phyloP scores from a whole-genome alignment of 2,113 vertebrate species.

The Cisticola juncidis region DNA sequence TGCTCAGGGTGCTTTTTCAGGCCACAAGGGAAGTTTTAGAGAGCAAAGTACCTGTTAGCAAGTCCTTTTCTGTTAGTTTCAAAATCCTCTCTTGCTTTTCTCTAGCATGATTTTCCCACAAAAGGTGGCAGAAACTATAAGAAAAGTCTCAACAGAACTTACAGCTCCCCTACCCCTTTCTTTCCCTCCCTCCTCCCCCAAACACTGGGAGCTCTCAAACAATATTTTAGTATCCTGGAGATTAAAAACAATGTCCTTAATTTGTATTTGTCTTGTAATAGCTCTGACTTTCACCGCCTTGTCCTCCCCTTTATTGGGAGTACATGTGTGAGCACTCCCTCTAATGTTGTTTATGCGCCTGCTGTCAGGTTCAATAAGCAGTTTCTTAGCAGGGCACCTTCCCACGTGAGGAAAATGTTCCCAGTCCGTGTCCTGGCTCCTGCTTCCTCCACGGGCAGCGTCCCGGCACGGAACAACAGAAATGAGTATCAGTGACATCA shows the following conservation, averaged over 20 bases:
- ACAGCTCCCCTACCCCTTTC: background rate
- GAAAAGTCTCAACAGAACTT: background rate
- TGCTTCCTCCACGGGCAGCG: background rate
- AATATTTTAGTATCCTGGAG: background rate
- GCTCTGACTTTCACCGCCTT: conserved; percentile 38
- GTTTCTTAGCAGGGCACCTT: conserved; percentile 44
- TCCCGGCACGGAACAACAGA: background rate
- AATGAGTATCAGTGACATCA: background rate
- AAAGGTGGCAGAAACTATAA: background rate
- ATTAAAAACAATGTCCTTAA: conserved; percentile 18
- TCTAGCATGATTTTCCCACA: background rate
- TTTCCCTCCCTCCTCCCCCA: background rate
- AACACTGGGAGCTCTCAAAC: background rate
- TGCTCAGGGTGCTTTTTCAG: conserved; percentile 18
- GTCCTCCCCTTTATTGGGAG: conserved; percentile 24
- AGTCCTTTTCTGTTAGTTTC: background rate
- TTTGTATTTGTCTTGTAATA: conserved; percentile 31
- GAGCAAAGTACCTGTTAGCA: background rate
- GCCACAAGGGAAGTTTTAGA: background rate
- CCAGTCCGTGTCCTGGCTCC: conserved; percentile 4
- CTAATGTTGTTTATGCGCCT: background rate
- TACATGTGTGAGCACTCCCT: conserved; percentile 13
- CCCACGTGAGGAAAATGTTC: conserved; percentile 35
- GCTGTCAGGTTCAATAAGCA: conserved; percentile 45
- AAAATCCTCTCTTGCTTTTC: background rate